Evolutionary conservation across 2,113 vertebrate genomes (phyloP), one percentile per base, ranked within the genome.

Genomic region (Oophaga pumilio): DNA sequence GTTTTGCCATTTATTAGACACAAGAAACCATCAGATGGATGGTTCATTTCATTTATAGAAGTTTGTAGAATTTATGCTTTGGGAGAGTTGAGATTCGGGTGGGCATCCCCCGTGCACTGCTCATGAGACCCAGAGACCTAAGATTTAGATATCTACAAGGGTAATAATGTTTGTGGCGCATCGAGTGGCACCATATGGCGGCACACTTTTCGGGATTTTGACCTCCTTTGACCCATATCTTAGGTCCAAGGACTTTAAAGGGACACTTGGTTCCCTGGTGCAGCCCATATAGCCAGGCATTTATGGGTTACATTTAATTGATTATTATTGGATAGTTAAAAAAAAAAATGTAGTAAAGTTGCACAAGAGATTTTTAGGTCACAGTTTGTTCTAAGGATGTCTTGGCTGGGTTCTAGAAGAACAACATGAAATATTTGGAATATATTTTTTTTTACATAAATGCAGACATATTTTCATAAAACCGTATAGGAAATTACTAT

Each of bases 401-500:
- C 57, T 60, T 76, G 60, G 89, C 66, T 73, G 85, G 73, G 79
- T 68, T 73, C 43, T 69, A 50, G 49, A 85, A 50, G 89, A 85
- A 83, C 92, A 91, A 62, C 77, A 89, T 80, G 77, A 93, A 92
- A 95, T 94, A 94, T 92, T 91, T 91, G 90, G 90, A 91, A 76
- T 83, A 68, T 81, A 33, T 33, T 43, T 43, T 91, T 89, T 92
- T 90, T 93, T 94, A 94, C 92, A 92, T 92, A 89, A 93, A 91
- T 56, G 82, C 89, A 90, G 92, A 91, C 93, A 88, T 89, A 91
- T 94, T 93, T 94, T 90, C 93, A 92, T 89, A 91, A 93, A 92
- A 89, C 93, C 92, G 91, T 95, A 87, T 87, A 93, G 94, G 95
- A 95, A 95, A 95, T 95, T 94, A 94, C 94, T 94, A 93, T 94